Percentiles rank a stretch among this genome's conserved stretches.
These are phyloP conservation scores for Ginglymostoma cirratum DNA, from an alignment of 2,113 vertebrate genomes.

Conservation along the genomic window DNA sequence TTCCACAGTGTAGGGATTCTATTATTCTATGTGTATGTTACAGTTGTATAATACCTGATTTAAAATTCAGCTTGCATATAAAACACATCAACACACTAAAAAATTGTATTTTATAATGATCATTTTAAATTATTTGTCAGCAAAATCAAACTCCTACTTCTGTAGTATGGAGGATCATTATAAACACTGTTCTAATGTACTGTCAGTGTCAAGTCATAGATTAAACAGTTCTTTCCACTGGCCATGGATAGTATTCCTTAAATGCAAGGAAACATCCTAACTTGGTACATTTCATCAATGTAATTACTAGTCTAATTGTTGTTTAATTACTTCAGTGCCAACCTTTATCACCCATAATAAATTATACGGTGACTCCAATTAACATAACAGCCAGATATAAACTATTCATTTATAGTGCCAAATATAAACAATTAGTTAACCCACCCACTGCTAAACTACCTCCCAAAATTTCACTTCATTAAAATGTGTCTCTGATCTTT, in stretches of 20 bases:
- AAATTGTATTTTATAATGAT: not conserved
- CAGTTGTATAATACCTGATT: not conserved
- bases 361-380: constrained; percentile 27
- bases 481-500: not conserved
- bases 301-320: constrained; percentile 25
- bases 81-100: not conserved
- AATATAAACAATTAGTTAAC: constrained; percentile 22
- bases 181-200: not conserved
- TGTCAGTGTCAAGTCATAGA: not conserved
- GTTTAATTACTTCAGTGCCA: constrained; percentile 21
- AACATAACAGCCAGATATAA: not conserved
- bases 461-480: constrained; percentile 1
- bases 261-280: constrained; percentile 12
- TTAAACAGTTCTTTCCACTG: not conserved
- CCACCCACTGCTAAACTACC: not conserved
- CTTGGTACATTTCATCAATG: constrained; percentile 14
- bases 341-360: constrained; percentile 32
- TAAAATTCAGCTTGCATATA: not conserved
- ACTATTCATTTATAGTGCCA: constrained; percentile 27
- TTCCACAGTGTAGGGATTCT: too few relatives aligned
- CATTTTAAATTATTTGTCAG: not conserved
- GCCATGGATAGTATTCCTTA: not conserved
- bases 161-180: not conserved
- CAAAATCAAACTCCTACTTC: not conserved
- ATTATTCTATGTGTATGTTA: not conserved